Conservation (phyloP, 1,140 invertebrate species). For the Zaprionus kolodkinae region DNA sequence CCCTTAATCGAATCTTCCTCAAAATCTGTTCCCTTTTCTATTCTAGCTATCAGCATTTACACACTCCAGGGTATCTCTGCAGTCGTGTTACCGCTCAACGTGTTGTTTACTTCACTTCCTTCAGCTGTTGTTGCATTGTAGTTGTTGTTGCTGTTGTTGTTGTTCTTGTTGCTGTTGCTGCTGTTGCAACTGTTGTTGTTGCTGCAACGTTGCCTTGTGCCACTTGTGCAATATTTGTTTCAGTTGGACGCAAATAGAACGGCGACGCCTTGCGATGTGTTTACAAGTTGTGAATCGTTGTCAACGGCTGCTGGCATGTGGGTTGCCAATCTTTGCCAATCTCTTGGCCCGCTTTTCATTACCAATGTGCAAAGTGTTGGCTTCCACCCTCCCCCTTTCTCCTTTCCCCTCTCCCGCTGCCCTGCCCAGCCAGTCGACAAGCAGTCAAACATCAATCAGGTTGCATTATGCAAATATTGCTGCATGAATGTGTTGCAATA, state of each 20-base stretch:
- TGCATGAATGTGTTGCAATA: slow-evolving; percentile 74
- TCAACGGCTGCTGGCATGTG: slow-evolving; percentile 51
- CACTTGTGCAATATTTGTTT: slow-evolving; percentile 46
- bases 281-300: slow-evolving; percentile 77
- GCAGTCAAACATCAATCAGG: slow-evolving; percentile 75
- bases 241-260: slow-evolving; percentile 61
- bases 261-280: slow-evolving; percentile 67
- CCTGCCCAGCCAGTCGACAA: background rate
- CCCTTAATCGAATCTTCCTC: background rate
- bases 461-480: slow-evolving; percentile 77
- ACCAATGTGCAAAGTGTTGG: slow-evolving; percentile 51
- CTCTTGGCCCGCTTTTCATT: slow-evolving; percentile 73
- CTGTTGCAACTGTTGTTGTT: slow-evolving; percentile 32
- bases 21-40: background rate
- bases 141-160: background rate
- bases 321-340: slow-evolving; percentile 54
- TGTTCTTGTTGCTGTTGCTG: slow-evolving; percentile 42
- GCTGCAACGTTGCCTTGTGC: slow-evolving; percentile 46
- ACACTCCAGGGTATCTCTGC: background rate
- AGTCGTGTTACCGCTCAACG: background rate
- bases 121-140: background rate
- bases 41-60: background rate
- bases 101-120: background rate
- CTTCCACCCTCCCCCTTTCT: background rate
- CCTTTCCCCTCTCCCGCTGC: background rate